Evolutionary conservation across 53 echinoderm and acorn worm species (phyloP), one percentile per base, ranked within the genome.

Genomic region (Actinopyga echinites): DNA sequence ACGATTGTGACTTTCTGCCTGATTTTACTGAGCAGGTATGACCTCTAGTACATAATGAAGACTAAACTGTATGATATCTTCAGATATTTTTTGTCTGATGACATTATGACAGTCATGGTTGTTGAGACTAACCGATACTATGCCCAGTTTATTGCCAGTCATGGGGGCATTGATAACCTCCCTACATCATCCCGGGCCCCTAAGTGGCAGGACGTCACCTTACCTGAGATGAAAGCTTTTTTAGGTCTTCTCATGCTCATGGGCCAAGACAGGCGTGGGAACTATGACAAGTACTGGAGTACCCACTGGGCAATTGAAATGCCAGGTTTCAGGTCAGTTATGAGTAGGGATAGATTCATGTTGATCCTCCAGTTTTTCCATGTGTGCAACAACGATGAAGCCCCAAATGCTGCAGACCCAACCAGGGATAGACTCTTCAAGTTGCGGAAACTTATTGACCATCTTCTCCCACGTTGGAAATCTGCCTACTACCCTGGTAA

Each of bases 291-390:
- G 30, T 0, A 66, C 32, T 65, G 65, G 65, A 66, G 32, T 30
- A 2, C 32, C 35, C 65, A 65, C 65, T 65, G 65, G 65, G 2
- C 13, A 65, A 65, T 30, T 19, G 65, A 65, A 65, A 65, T 65
- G 30, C 31, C 5, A 11, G 65, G 65, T 26, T 65, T 65, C 65
- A 65, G 65, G 34, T 65, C 31, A 34, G 65, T 65, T 30, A 65
- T 65, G 65, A 30, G 65, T 65, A 65, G 65, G 65, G 65, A 65
- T 20, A 65, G 65, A 65, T 65, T 65, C 65, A 65, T 65, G 65
- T 65, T 30, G 32, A 30, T 65, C 4, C 65, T 65, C 65, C 32
- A 65, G 65, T 30, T 30, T 11, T 65, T 65, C 65, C 65, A 65
- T 20, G 6, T 65, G 30, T 65, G 32, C 13, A 65, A 65, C 13